Evolutionary conservation across 2,888 invertebrate genomes (phyloP).

Genomic region (Alviniconcha strummeri): DNA sequence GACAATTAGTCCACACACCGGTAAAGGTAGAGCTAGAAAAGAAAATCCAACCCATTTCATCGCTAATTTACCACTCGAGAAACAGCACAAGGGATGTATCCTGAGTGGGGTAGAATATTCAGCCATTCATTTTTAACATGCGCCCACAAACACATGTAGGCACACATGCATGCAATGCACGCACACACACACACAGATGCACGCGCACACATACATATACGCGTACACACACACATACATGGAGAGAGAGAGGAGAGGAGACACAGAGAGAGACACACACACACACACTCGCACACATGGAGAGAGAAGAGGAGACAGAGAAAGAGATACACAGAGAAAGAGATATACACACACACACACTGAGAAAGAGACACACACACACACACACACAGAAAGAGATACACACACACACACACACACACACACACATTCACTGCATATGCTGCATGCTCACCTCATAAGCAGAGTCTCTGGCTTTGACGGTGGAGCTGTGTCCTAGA

Average conservation of each 20-base stretch:
- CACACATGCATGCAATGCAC: background rate
- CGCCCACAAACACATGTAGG: too few relatives aligned
- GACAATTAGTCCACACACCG: too few relatives aligned
- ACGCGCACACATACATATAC: background rate
- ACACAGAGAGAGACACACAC: background rate
- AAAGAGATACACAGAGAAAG: background rate
- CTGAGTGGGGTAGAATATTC: too few relatives aligned
- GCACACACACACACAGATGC: too few relatives aligned
- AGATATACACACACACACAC: background rate
- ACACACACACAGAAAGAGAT: background rate
- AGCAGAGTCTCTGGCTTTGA: constrained; percentile 64
- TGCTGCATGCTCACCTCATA: constrained; percentile 57
- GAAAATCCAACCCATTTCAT: too few relatives aligned
- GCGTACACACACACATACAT: background rate
- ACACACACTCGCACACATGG: background rate
- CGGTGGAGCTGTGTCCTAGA: constrained; percentile 64
- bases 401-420: background rate
- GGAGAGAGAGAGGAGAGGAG: background rate
- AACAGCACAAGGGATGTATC: too few relatives aligned
- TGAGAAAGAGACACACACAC: background rate
- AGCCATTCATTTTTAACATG: too few relatives aligned
- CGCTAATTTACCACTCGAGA: too few relatives aligned
- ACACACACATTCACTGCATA: background rate
- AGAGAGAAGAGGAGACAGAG: background rate
- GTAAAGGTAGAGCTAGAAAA: too few relatives aligned